These are phyloP conservation scores for Orientallactaga sibirica DNA, from an alignment of 2,797 vertebrate species.

Conservation along the genomic window DNA sequence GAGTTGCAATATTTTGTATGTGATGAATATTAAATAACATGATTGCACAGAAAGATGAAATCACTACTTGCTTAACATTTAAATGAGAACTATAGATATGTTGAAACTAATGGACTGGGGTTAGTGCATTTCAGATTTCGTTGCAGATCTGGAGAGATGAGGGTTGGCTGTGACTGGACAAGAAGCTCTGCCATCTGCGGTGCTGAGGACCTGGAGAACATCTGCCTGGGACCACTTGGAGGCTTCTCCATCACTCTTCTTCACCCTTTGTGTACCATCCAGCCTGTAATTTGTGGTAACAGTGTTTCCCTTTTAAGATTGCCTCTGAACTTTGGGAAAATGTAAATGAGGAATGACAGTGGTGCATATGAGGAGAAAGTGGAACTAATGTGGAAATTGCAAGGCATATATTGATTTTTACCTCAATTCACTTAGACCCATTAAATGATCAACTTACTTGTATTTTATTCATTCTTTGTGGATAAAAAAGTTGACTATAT, in stretches of 20 bases:
- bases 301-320: background rate
- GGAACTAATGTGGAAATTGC: background rate
- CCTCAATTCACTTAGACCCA: background rate
- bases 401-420: background rate
- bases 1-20: constrained; percentile 27
- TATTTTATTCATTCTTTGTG: background rate
- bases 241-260: background rate
- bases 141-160: background rate
- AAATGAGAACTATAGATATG: background rate
- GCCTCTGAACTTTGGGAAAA: background rate
- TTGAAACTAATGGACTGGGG: background rate
- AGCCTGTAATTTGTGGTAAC: background rate
- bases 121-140: background rate
- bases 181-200: background rate
- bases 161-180: too few relatives aligned
- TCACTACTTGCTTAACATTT: background rate
- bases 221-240: background rate
- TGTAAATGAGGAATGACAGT: background rate
- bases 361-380: background rate
- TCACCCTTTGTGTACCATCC: too few relatives aligned
- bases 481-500: background rate
- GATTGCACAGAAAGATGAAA: background rate
- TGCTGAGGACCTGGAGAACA: background rate
- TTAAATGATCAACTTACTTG: background rate
- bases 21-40: constrained; percentile 9